Evolutionary conservation across 2,888 invertebrate species (phyloP).

Genomic region (Plebejus melissa): DNA sequence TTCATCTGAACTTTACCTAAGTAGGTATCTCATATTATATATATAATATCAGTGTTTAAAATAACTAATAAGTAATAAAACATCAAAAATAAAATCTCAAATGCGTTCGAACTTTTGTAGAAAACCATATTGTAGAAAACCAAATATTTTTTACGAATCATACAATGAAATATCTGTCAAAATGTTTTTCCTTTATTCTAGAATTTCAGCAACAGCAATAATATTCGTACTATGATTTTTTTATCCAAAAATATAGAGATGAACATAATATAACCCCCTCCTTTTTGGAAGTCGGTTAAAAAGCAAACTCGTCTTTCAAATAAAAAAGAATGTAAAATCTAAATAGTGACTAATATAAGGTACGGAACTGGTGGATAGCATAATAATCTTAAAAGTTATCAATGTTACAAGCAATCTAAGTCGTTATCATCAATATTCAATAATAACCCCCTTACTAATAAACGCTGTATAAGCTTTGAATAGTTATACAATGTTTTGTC

Average conservation of each 20-base stretch:
- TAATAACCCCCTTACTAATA: background rate
- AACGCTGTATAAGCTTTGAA: too few species aligned
- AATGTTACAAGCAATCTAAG: constrained; percentile 15
- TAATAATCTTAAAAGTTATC: constrained; percentile 15
- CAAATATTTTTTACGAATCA: too few species aligned
- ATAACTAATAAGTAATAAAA: background rate
- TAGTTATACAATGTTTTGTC: too few species aligned
- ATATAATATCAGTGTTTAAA: background rate
- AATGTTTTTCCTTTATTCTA: background rate
- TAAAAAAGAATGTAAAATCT: constrained; percentile 2
- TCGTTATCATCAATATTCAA: constrained; percentile 28
- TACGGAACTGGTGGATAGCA: constrained; percentile 3
- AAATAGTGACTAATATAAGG: constrained; percentile 28
- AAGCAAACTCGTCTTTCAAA: too few species aligned
- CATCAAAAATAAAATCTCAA: too few species aligned
- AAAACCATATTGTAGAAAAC: too few species aligned
- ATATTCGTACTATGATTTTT: background rate
- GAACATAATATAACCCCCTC: too few species aligned
- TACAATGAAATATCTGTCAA: background rate
- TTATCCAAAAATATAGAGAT: too few species aligned
- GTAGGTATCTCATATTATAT: background rate
- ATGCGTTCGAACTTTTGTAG: too few species aligned
- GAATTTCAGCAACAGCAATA: background rate
- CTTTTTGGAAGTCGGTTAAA: too few species aligned
- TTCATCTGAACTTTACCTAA: background rate